These are phyloP conservation scores for Syngnathus typhle DNA, from an alignment of 2,113 vertebrate genomes.

Conservation along the genomic window DNA sequence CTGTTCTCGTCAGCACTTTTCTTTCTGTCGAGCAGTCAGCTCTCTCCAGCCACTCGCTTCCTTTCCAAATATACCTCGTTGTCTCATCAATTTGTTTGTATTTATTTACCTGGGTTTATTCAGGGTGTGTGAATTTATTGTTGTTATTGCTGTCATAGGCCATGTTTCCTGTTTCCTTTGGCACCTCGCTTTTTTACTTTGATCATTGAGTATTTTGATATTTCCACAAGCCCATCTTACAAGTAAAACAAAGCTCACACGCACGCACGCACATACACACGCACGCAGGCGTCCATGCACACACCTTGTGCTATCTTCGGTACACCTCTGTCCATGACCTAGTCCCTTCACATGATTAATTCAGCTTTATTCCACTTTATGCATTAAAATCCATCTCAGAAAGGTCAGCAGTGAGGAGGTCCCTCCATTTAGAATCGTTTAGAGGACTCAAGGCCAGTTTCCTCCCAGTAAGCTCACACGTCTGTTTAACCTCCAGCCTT, in stretches of 20 bases:
- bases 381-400: slow-evolving; percentile 61
- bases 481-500: slow-evolving; percentile 28
- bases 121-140: too few relatives aligned
- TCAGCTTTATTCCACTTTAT: slow-evolving; percentile 62
- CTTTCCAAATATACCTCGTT: too few relatives aligned
- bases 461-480: slow-evolving; percentile 41
- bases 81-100: too few relatives aligned
- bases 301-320: slow-evolving; percentile 36
- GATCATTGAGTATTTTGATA: too few relatives aligned
- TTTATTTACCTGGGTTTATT: too few relatives aligned
- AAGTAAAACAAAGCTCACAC: not conserved
- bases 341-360: slow-evolving; percentile 58
- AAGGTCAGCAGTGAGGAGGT: slow-evolving; percentile 55
- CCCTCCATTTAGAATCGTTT: slow-evolving; percentile 32
- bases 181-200: too few relatives aligned
- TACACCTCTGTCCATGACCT: slow-evolving; percentile 54
- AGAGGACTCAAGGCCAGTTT: slow-evolving; percentile 59
- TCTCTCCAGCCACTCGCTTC: too few relatives aligned
- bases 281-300: slow-evolving; percentile 8
- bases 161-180: too few relatives aligned
- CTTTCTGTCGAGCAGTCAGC: too few relatives aligned
- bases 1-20: too few relatives aligned
- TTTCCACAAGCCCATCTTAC: too few relatives aligned
- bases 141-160: too few relatives aligned
- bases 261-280: slow-evolving; percentile 9